Base-by-base conservation (phyloP, 2,888 invertebrate species). In the Nipponacmea schrenckii region DNA sequence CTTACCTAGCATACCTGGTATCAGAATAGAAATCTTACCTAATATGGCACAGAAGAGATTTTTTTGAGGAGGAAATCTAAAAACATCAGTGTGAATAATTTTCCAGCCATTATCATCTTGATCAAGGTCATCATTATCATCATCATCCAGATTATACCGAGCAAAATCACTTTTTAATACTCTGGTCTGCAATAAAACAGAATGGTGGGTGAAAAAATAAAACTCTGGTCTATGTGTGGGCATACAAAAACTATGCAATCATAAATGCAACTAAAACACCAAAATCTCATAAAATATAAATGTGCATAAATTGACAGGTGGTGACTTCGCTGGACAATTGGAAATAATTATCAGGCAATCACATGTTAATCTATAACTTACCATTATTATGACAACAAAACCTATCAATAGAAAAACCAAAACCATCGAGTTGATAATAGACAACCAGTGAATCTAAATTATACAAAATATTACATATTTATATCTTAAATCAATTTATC, bases 91-190 rank as follows among this genome's bases (percentile, higher is more conserved):
- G 71, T 90, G 89, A 63, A 91, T 89, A 45, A 90, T 90, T 80
- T 91, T 91, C 91, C 91, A 91, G 27, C 91, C 91, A 77, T 90
- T 90, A 70, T 91, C 90, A 75, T 90, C 90, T 50, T 88, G 87
- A 45, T 89, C 90, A 63, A 88, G 70, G 72, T 88, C 87, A 56
- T 88, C 88, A 64, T 80, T 79, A 20, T 88, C 87, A 48, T 88
- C 89, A 72, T 89, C 89, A 70, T 87, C 88, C 56, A 88, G 83
- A 79, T 90, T 90, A 82, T 90, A 90, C 39, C 90, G 84, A 2
- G 90, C 89, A 83, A 91, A 90, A 79, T 91, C 90, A 78, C 90
- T 90, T 77, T 88, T 88, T 70, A 91, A 79, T 17, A 91, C 89
- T 64, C 90, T 83, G 3, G 90, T 89, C 90, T 90, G 80, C 15